Conservation (phyloP, 2,888 invertebrate genomes). For the Hecatera dysodea region DNA sequence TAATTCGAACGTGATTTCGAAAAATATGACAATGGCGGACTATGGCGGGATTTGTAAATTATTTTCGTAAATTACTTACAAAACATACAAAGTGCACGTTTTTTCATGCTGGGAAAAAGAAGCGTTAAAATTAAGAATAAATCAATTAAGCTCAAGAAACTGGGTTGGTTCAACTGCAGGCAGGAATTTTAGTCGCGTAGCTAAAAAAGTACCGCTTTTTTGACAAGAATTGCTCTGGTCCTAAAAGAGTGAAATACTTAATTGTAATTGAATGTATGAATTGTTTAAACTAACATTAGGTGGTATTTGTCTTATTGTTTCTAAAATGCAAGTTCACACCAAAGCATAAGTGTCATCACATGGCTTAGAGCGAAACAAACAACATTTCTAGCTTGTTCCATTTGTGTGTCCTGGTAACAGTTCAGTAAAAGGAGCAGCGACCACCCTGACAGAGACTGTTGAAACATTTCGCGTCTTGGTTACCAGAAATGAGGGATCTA, state of each 20-base stretch:
- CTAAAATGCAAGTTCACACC: too few relatives aligned
- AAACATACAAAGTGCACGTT: slow-evolving; percentile 8
- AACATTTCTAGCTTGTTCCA: slow-evolving; percentile 13
- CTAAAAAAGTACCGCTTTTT: slow-evolving; percentile 6
- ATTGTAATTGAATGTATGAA: too few relatives aligned
- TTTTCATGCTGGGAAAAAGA: slow-evolving; percentile 23
- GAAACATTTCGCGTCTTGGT: background rate
- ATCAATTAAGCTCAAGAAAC: slow-evolving; percentile 2
- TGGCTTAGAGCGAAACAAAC: too few relatives aligned
- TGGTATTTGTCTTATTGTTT: too few relatives aligned
- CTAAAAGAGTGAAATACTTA: too few relatives aligned
- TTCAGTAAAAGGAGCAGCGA: background rate
- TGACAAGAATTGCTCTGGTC: too few relatives aligned
- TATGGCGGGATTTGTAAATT: slow-evolving; percentile 24
- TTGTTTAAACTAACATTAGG: too few relatives aligned
- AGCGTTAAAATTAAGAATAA: background rate
- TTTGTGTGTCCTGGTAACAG: slow-evolving; percentile 9
- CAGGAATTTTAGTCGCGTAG: background rate
- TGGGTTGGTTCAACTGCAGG: background rate
- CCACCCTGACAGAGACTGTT: background rate
- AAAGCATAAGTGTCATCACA: too few relatives aligned
- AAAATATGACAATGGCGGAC: slow-evolving; percentile 42
- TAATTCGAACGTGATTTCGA: slow-evolving; percentile 54
- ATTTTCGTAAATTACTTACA: slow-evolving; percentile 15
- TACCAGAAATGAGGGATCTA: too few relatives aligned